phyloP scores from a whole-genome alignment of 1,140 invertebrate species.

The Sitodiplosis mosellana region DNA sequence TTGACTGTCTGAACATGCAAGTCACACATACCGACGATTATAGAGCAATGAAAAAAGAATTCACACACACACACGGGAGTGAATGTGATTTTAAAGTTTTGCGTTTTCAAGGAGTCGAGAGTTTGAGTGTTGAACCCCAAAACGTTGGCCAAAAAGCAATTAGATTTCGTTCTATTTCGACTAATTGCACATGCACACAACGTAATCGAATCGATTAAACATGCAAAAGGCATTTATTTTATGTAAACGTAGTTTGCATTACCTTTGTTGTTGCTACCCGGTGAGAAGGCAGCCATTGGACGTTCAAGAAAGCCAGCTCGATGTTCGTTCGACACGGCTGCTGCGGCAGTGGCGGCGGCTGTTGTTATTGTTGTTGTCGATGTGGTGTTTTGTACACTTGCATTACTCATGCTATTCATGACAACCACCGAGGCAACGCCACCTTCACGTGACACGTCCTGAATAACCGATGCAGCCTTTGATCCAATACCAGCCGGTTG shows the following conservation, averaged over 20 bases:
- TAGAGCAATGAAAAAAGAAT: too few species aligned
- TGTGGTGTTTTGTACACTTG: slow-evolving; percentile 12
- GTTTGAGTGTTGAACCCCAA: too few species aligned
- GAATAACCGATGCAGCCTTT: slow-evolving; percentile 53
- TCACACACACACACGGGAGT: too few species aligned
- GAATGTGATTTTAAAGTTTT: too few species aligned
- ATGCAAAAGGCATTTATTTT: not conserved
- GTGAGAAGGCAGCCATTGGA: slow-evolving; percentile 41
- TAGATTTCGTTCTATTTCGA: not conserved
- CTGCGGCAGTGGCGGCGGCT: too few species aligned
- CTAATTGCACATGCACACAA: not conserved
- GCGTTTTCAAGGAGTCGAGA: too few species aligned
- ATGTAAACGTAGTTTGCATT: slow-evolving; percentile 20
- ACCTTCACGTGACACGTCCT: slow-evolving; percentile 44
- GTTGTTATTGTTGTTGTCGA: slow-evolving; percentile 9
- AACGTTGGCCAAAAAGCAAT: too few species aligned
- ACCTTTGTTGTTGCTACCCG: slow-evolving; percentile 55
- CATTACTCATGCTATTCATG: slow-evolving; percentile 30
- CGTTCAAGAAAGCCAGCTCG: slow-evolving; percentile 20
- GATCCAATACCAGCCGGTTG: slow-evolving; percentile 60
- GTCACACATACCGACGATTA: too few species aligned
- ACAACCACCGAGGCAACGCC: slow-evolving; percentile 38
- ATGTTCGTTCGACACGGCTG: slow-evolving; percentile 6
- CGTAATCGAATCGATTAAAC: not conserved
- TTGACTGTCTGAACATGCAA: too few species aligned